Evolutionary conservation across 1,140 invertebrate species (phyloP), one percentile per base, ranked within the genome.

Genomic region (Gryon sp.): DNA sequence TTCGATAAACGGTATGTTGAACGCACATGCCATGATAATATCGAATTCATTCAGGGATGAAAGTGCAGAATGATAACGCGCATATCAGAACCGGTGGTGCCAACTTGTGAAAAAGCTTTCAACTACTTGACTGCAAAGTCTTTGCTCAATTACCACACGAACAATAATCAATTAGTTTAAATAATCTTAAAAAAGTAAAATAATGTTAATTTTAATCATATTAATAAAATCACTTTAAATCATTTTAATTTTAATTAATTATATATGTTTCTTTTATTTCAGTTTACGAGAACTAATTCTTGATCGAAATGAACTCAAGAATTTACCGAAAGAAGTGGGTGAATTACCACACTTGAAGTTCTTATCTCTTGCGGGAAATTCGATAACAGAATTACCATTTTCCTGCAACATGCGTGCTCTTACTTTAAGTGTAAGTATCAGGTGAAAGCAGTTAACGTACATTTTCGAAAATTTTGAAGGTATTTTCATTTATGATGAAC

Each of bases 221-320:
- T n/a, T n/a, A n/a, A n/a, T n/a, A n/a, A n/a, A n/a, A n/a, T n/a
- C n/a, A n/a, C n/a, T n/a, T n/a, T n/a, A n/a, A n/a, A n/a, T n/a
- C n/a, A n/a, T n/a, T n/a, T n/a, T n/a, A n/a, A n/a, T n/a, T 57
- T 48, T 22, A 43, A 14, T 40, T 24, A 9, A 19, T 48, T 19
- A 16, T n/a, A n/a, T n/a, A n/a, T n/a, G n/a, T 30, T 57, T 62
- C 50, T 26, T 70, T 32, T 76, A 46, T 91, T 91, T 3, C 87
- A 94, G 93, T 79, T 86, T 94, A 79, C 90, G 91, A 80, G 92
- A 94, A 80, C 82, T 94, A n/a, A 90, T 91, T 53, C 86, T 93
- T 46, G 93, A 93, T 85, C 90, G 92, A 81, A 94, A 94, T 91
- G 90, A 90, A 79, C 87, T 94, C 72, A 90, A 87, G 65, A 89